Base-by-base conservation (phyloP, 1,140 invertebrate genomes). In the Lordiphosa collinella region DNA sequence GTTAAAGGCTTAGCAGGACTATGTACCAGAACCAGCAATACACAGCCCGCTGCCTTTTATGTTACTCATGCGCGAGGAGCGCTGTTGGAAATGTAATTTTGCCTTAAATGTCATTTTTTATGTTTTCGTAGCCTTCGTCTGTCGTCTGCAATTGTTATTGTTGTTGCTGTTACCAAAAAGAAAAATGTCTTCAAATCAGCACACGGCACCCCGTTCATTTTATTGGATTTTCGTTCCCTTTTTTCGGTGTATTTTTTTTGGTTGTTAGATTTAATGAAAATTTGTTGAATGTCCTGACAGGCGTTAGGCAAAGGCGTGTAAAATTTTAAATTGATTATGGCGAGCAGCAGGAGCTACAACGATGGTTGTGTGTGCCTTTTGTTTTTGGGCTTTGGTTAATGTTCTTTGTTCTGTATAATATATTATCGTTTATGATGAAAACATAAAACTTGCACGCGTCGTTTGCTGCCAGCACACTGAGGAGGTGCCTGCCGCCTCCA, bases 311-410 rank as follows among this genome's bases (percentile, higher is more conserved):
- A 58, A 59, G 66, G 72, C 72, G 72, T 76, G 72, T 51, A 76
- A 76, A 76, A 76, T 76, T 71, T 76, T 76, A 76, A 76, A 76
- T 76, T 76, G 72, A 76, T 76, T 76, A 76, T 76, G 65, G 65
- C 55, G 47, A 51, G 25, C 25, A 50, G 63, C 47, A 46, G 37
- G 35, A 18, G 34, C 47, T 9, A n/a, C 25, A 8, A 52, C 31
- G 9, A 13, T 34, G 29, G 14, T 50, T 38, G 2, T 11, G 34
- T 37, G 11, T 14, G 2, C 32, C n/a, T 40, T 9, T 37, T 37
- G 11, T 47, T 32, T 14, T 12, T 14, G 18, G 41, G 51, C 36
- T 54, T 50, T 56, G 54, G 44, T 37, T 70, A 51, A 59, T 75
- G 72, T 59, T 59, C 32, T 47, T 14, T 25, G 34, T 29, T 61